Conservation (phyloP, 2,113 vertebrate genomes). For the Opisthocomus hoazin region DNA sequence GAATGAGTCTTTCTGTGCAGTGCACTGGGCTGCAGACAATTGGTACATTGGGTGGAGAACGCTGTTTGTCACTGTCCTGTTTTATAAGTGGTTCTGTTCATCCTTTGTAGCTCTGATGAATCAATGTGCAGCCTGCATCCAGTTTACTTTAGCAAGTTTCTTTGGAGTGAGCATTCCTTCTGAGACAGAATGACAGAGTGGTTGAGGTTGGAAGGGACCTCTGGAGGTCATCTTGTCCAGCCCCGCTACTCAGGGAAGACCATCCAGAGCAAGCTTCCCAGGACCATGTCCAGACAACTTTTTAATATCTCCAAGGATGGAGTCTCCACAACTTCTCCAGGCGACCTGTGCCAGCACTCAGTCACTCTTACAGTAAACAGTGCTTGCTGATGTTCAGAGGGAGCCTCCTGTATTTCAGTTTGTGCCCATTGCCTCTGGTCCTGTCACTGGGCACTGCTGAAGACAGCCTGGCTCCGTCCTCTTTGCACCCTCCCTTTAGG, state of each 20-base stretch:
- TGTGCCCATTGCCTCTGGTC: not conserved
- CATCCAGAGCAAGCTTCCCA: not conserved
- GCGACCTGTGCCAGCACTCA: not conserved
- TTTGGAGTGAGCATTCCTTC: not conserved
- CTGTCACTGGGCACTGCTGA: not conserved
- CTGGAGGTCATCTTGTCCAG: not conserved
- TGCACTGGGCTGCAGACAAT: not conserved
- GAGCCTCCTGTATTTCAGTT: not conserved
- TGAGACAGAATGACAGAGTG: not conserved
- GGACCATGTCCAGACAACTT: rapidly evolving
- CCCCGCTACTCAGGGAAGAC: not conserved
- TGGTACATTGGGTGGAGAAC: not conserved
- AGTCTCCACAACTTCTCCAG: not conserved
- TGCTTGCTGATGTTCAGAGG: not conserved
- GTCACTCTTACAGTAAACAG: not conserved
- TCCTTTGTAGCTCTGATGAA: not conserved
- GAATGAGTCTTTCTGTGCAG: not conserved
- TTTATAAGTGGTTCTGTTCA: not conserved
- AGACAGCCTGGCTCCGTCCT: not conserved
- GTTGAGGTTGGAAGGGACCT: not conserved
- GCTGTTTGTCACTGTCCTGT: not conserved
- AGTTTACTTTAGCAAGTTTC: not conserved
- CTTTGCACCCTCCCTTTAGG: not conserved
- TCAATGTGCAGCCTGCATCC: not conserved
- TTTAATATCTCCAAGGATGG: not conserved